Evolutionary conservation across 2,888 invertebrate species (phyloP).

Genomic region (Glaucopsyche alexis): DNA sequence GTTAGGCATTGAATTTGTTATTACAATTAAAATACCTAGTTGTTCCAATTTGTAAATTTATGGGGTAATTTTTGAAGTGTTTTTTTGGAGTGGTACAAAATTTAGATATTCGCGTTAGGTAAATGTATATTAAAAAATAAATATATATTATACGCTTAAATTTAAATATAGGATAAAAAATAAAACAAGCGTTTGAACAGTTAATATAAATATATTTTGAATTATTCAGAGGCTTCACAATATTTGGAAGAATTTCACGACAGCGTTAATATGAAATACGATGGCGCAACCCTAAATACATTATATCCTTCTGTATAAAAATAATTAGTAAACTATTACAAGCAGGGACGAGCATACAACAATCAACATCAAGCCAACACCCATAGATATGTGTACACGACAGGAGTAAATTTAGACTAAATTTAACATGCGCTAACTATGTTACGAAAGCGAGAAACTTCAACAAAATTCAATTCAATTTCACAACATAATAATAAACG

Average conservation of each 20-base stretch:
- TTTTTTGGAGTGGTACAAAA: too few relatives aligned
- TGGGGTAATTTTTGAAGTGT: too few relatives aligned
- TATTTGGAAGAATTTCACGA: conserved; percentile 76
- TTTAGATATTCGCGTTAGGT: too few relatives aligned
- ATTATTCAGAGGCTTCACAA: conserved; percentile 80
- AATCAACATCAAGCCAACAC: conserved; percentile 50
- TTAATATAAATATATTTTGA: conserved; percentile 81
- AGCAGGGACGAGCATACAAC: conserved; percentile 39
- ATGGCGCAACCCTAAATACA: conserved; percentile 46
- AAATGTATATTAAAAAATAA: too few relatives aligned
- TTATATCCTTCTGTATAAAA: conserved; percentile 51
- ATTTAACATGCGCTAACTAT: conserved; percentile 38
- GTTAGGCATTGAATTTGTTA: too few relatives aligned
- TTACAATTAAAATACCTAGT: too few relatives aligned
- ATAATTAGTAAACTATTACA: conserved; percentile 41
- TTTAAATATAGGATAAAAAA: conserved; percentile 43
- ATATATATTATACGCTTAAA: too few relatives aligned
- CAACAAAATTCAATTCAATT: conserved; percentile 28
- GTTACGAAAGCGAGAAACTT: conserved; percentile 27
- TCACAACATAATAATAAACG: conserved; percentile 19
- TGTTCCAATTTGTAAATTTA: too few relatives aligned
- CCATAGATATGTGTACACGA: conserved; percentile 42
- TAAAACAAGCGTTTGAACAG: conserved; percentile 75
- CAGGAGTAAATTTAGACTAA: conserved; percentile 45
- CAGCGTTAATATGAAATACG: conserved; percentile 55